phyloP scores from a whole-genome alignment of 2,797 vertebrate species.

The Chiroxiphia lanceolata region DNA sequence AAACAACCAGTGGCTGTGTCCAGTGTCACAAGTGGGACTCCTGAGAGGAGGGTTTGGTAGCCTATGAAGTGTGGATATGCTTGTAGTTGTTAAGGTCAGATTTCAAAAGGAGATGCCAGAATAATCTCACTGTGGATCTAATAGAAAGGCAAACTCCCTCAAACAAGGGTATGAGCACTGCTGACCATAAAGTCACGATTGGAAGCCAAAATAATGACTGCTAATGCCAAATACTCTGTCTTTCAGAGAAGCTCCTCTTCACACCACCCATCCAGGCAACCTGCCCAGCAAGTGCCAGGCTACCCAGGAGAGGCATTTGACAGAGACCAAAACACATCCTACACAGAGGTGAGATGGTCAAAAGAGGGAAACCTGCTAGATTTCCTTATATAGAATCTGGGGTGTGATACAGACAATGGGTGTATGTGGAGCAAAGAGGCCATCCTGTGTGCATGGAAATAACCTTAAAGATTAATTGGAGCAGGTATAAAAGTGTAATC shows the following conservation, averaged over 20 bases:
- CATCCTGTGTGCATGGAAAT: not conserved
- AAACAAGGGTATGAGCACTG: not conserved
- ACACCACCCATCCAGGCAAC: not conserved
- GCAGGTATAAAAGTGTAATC: not conserved
- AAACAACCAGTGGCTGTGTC: fast-evolving
- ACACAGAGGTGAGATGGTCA: conserved; percentile 7
- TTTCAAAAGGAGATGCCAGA: not conserved
- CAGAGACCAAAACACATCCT: not conserved
- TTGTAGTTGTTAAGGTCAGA: not conserved
- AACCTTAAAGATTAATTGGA: not conserved
- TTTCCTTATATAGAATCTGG: not conserved
- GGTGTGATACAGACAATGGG: not conserved
- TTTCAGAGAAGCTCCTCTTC: conserved; percentile 14
- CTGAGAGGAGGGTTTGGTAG: not conserved
- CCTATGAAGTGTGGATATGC: not conserved
- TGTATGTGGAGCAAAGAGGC: not conserved
- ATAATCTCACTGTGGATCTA: not conserved
- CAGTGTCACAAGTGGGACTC: not conserved
- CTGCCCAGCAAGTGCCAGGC: not conserved
- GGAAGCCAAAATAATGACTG: not conserved
- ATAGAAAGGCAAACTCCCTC: not conserved
- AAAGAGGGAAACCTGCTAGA: not conserved
- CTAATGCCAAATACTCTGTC: not conserved
- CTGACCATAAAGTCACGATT: not conserved
- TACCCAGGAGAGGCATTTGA: not conserved